Percentiles rank a stretch among this genome's conserved stretches.
phyloP scores from a whole-genome alignment of 2,113 vertebrate species.

The Calypte anna region DNA sequence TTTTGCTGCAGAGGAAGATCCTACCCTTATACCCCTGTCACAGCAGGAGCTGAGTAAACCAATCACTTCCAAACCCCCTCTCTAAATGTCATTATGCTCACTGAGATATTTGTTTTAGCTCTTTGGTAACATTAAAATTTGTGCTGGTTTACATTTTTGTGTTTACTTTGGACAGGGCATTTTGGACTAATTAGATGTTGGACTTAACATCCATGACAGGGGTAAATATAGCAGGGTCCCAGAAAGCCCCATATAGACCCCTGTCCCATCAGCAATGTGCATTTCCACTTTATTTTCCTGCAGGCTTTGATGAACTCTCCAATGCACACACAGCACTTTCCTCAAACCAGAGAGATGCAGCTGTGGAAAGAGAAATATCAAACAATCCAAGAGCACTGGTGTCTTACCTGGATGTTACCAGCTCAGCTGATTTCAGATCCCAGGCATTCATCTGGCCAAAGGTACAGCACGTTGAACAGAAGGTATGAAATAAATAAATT shows the following conservation, averaged over 20 bases:
- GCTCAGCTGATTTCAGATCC: not conserved
- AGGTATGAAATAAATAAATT: not conserved
- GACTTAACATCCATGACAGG: not conserved
- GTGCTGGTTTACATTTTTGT: not conserved
- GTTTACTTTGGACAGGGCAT: not conserved
- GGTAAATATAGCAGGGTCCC: not conserved
- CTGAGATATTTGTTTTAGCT: not conserved
- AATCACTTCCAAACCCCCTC: not conserved
- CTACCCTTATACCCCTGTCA: not conserved
- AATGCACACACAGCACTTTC: rapidly evolving
- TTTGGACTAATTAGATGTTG: not conserved
- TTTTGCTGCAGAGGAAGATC: not conserved
- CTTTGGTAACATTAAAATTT: not conserved
- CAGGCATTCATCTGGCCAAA: not conserved
- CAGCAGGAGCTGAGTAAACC: not conserved
- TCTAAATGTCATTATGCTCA: not conserved
- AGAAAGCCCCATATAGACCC: not conserved
- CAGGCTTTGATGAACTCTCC: not conserved
- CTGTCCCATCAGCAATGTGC: not conserved
- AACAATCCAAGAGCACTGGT: not conserved
- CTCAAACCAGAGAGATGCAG: not conserved
- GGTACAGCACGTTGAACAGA: not conserved
- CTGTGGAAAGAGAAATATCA: not conserved
- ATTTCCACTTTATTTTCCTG: not conserved
- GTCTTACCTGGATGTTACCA: not conserved